A percentile compares a stretch with the other conserved stretches of the same genome.
Evolutionary conservation across 2,113 vertebrate genomes (phyloP).

Genomic region (Phaethornis superciliosus): DNA sequence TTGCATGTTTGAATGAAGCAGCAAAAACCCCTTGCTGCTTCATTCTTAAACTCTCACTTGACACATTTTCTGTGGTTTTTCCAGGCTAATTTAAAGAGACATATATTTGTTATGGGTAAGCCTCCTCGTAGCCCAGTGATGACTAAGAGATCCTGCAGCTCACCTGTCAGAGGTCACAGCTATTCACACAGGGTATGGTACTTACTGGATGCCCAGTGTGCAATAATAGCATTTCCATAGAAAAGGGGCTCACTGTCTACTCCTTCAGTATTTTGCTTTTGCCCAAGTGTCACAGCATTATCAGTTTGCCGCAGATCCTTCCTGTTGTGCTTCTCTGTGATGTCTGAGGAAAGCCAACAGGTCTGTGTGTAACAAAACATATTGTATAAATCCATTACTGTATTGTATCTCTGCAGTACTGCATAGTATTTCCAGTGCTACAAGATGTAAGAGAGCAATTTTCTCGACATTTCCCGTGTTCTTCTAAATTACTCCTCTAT

Average conservation of each 20-base stretch:
- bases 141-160: conserved; percentile 85
- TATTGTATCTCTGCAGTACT: background rate
- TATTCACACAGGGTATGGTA: conserved; percentile 90
- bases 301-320: background rate
- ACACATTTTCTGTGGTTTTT: conserved; percentile 84
- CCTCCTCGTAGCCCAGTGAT: conserved; percentile 95
- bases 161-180: conserved; percentile 84
- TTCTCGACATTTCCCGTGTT: background rate
- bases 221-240: conserved; percentile 1
- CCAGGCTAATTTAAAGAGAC: conserved; percentile 86
- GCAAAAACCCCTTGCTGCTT: background rate
- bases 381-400: background rate
- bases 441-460: background rate
- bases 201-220: conserved; percentile 60
- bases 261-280: background rate
- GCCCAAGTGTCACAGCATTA: background rate
- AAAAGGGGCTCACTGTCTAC: conserved; percentile 28
- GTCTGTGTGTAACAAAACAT: background rate
- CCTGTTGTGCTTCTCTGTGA: conserved; percentile 25
- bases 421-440: conserved; percentile 58
- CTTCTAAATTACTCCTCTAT: background rate
- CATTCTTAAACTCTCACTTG: conserved; percentile 53
- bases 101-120: conserved; percentile 88
- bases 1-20: conserved; percentile 7
- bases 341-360: conserved; percentile 33